Evolutionary conservation across 2,113 vertebrate species (phyloP).

Genomic region (Mungos mungo): DNA sequence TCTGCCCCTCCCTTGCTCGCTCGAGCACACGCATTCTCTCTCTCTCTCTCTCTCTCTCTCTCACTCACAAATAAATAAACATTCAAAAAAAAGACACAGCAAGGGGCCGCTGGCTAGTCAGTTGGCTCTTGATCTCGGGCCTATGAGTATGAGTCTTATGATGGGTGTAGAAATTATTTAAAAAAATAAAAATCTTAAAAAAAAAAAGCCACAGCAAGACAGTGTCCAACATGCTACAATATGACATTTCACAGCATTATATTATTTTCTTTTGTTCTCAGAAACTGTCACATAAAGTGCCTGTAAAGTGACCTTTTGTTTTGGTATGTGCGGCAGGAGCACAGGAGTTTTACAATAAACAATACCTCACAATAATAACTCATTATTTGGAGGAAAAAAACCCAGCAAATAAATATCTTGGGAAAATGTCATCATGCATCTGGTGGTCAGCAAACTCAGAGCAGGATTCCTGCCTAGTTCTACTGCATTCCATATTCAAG

Average conservation of each 20-base stretch:
- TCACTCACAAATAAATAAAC: too few species aligned
- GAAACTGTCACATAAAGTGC: slow-evolving; percentile 63
- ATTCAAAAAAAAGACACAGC: too few species aligned
- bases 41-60: too few species aligned
- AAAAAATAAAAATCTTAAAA: too few species aligned
- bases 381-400: slow-evolving; percentile 81
- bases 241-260: slow-evolving; percentile 27
- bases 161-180: too few species aligned
- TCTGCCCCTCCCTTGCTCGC: too few species aligned
- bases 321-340: slow-evolving; percentile 82
- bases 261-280: slow-evolving; percentile 58
- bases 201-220: neutral
- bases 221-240: neutral
- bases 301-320: slow-evolving; percentile 84
- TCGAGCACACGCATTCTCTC: too few species aligned
- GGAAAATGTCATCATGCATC: slow-evolving; percentile 86
- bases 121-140: too few species aligned
- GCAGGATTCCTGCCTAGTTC: slow-evolving; percentile 71
- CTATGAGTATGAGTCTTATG: too few species aligned
- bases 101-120: too few species aligned
- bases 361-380: slow-evolving; percentile 82
- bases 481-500: slow-evolving; percentile 79
- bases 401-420: slow-evolving; percentile 82
- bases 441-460: slow-evolving; percentile 78
- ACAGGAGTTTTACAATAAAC: slow-evolving; percentile 81